Evolutionary conservation across 1,140 invertebrate genomes (phyloP).

Genomic region (Temnothorax longispinosus): DNA sequence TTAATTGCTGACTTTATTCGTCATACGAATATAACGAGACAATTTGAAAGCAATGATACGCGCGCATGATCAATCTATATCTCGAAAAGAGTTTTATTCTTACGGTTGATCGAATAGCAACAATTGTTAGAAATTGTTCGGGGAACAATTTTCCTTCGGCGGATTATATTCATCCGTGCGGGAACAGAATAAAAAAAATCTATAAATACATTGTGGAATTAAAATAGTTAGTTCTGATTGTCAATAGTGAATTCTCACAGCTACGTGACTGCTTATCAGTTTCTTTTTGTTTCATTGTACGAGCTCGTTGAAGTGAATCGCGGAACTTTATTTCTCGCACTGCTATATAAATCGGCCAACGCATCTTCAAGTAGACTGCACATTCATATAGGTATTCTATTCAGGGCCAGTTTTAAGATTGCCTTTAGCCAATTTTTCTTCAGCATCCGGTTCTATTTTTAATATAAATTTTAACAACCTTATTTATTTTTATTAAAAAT

Average conservation of each 20-base stretch:
- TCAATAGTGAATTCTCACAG: slow-evolving; percentile 11
- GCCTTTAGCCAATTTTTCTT: not conserved
- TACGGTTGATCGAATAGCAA: not conserved
- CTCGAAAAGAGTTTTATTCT: not conserved
- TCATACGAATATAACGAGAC: not conserved
- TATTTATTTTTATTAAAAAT: not conserved
- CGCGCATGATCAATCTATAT: not conserved
- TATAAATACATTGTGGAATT: slow-evolving; percentile 3
- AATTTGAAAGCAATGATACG: not conserved
- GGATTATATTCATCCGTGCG: not conserved
- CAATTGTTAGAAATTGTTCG: slow-evolving; percentile 29
- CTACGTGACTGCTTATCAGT: not conserved
- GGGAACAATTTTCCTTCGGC: slow-evolving; percentile 4
- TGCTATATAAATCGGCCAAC: not conserved
- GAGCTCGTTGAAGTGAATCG: slow-evolving; percentile 6
- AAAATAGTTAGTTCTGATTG: slow-evolving; percentile 15
- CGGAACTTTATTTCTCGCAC: slow-evolving; percentile 4
- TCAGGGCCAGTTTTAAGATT: not conserved
- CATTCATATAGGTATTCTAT: not conserved
- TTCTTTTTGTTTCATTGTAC: not conserved
- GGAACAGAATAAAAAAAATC: not conserved
- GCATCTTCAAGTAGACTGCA: not conserved
- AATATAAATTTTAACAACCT: not conserved
- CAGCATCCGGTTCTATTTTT: not conserved
- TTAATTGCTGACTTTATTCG: not conserved